Evolutionary conservation across 53 echinoderm and acorn worm genomes (phyloP), one percentile per base, ranked within the genome.

Genomic region (Patiria pectinifera): DNA sequence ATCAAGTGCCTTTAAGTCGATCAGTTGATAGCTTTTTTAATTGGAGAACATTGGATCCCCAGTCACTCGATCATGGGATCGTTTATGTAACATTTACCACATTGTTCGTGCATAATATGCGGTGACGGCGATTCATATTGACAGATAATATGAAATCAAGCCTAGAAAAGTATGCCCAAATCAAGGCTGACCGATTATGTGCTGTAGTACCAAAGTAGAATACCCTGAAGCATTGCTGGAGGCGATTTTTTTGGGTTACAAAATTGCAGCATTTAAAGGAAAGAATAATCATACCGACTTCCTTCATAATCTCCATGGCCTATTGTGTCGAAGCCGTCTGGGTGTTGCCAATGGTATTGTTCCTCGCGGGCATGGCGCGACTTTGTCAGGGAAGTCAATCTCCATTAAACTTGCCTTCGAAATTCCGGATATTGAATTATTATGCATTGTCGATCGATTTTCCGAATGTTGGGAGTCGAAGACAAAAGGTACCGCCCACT

Each of bases 341-440:
- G 74, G 24, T 74, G n/a, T 23, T 74, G 19, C 24, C 24, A 1
- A 10, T 6, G 22, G 24, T 74, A 74, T 74, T 78, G 9, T 78
- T 78, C 12, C 79, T 24, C 46, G 13, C 19, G 79, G 45, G 24
- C 79, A 45, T 8, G 79, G 79, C 18, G 79, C 35, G 79, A 44
- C 13, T 45, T 11, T 78, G 9, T 13, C 15, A 14, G 45, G 79
- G 79, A 78, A 78, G 24, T 78, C 26, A 45, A 3, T 78, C 15
- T 78, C 14, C 45, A 78, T 78, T 78, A 26, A 8, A 11, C 14
- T 77, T 48, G 22, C 43, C 45, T 74, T 12, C 13, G 21, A 62
- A 86, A 48, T 74, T 74, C 22, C 22, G 86, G 86, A 86, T 74
- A 48, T 86, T 86, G 25, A 23, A 58, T 71, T 86, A 86, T 49